Evolutionary conservation across 1,140 invertebrate species (phyloP).

Genomic region (Oppia nitens): DNA sequence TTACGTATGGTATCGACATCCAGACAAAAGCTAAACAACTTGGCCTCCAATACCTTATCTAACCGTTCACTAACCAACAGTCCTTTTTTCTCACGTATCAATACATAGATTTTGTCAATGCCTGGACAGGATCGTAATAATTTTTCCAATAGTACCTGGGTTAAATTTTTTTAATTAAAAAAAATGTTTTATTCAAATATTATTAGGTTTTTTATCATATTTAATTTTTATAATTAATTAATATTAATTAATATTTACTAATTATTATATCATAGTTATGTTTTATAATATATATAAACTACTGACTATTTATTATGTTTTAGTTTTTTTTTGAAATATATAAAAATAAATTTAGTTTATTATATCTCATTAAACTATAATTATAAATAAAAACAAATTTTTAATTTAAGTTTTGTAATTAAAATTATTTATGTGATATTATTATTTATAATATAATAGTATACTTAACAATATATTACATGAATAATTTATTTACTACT

Average conservation of each 20-base stretch:
- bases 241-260: background rate
- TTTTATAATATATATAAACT: background rate
- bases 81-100: constrained; percentile 52
- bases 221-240: background rate
- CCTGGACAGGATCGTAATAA: background rate
- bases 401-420: too few species aligned
- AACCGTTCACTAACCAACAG: constrained; percentile 29
- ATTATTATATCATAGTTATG: background rate
- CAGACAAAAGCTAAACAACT: background rate
- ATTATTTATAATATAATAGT: too few species aligned
- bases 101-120: constrained; percentile 41
- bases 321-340: background rate
- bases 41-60: background rate
- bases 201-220: background rate
- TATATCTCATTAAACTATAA: too few species aligned
- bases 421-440: too few species aligned
- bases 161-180: background rate
- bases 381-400: too few species aligned
- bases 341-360: too few species aligned
- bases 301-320: background rate
- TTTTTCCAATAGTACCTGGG: background rate
- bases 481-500: too few species aligned
- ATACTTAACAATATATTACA: too few species aligned
- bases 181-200: background rate
- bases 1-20: background rate